These are phyloP conservation scores for Drosophila incognita DNA, from an alignment of 2,888 invertebrate species.

Conservation along the genomic window DNA sequence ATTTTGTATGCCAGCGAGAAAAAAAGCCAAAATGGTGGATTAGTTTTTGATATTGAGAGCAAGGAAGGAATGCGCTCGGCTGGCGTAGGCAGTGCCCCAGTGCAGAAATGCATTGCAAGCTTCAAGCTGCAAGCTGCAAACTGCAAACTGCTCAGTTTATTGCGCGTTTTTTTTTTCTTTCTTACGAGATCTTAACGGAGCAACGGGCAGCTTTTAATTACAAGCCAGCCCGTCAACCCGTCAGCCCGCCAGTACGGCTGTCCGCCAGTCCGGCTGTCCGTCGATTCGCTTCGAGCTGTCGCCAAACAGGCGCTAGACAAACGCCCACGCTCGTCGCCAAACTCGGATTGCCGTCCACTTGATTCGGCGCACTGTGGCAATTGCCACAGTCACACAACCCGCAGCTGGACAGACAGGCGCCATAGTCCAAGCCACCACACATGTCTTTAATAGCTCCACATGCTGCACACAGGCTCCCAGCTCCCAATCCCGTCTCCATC, in stretches of 20 bases:
- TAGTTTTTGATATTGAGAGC: conserved; percentile 50
- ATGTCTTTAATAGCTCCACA: conserved; percentile 56
- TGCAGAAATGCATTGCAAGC: conserved; percentile 38
- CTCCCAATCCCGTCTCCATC: conserved; percentile 1
- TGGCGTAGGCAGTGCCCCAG: conserved; percentile 65
- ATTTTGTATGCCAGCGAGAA: conserved; percentile 24
- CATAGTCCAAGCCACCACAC: conserved; percentile 25
- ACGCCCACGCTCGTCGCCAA: conserved; percentile 67
- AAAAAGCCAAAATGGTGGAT: conserved; percentile 16
- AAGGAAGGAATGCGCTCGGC: conserved; percentile 70
- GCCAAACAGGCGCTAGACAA: conserved; percentile 74
- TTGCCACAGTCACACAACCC: conserved; percentile 24
- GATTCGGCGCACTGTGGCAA: conserved; percentile 29
- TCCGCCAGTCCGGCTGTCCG: conserved; percentile 21
- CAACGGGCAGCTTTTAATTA: conserved; percentile 66
- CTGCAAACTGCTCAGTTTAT: conserved; percentile 19
- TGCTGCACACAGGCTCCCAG: background rate
- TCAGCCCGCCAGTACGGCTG: conserved; percentile 8
- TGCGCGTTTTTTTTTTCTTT: conserved; percentile 22
- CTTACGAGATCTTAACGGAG: conserved; percentile 37
- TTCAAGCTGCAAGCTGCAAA: conserved; percentile 2
- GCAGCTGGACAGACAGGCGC: conserved; percentile 53
- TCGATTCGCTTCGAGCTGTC: conserved; percentile 62
- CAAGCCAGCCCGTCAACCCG: conserved; percentile 40
- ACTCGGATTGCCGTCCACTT: conserved; percentile 51